Conservation (phyloP, 2,113 vertebrate genomes). For the Ursus arctos region DNA sequence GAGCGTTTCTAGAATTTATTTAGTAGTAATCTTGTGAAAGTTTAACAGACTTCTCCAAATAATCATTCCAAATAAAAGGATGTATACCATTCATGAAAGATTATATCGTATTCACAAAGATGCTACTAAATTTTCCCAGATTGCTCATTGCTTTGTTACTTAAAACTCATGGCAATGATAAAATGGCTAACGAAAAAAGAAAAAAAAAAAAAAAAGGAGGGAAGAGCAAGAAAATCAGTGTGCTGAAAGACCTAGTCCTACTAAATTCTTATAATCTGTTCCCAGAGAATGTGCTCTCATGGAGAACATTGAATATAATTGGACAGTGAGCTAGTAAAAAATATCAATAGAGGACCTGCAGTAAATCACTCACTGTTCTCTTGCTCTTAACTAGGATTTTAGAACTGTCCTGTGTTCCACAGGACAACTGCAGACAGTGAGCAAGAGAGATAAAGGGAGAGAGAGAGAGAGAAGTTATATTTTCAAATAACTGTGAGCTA, state of each 20-base stretch:
- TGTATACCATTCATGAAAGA: background rate
- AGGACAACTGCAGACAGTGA: background rate
- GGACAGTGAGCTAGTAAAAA: background rate
- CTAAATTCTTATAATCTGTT: background rate
- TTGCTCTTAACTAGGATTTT: background rate
- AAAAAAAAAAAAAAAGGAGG: background rate
- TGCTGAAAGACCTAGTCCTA: background rate
- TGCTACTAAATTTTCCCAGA: background rate
- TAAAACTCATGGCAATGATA: background rate
- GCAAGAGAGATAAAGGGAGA: background rate
- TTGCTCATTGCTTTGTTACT: background rate
- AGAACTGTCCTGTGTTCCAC: background rate
- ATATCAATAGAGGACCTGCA: background rate
- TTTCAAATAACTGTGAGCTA: background rate
- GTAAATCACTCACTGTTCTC: background rate
- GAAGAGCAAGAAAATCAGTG: background rate
- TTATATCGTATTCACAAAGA: background rate
- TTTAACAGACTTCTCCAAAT: background rate
- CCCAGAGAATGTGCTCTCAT: background rate
- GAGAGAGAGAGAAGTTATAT: background rate
- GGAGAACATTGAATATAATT: background rate
- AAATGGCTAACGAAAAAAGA: background rate
- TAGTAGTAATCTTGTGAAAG: background rate
- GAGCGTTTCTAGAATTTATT: background rate
- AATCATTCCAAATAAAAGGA: background rate